Percentiles rank a stretch among this genome's conserved stretches.
phyloP scores from a whole-genome alignment of 2,113 vertebrate genomes.

The Gasterosteus nipponicus region DNA sequence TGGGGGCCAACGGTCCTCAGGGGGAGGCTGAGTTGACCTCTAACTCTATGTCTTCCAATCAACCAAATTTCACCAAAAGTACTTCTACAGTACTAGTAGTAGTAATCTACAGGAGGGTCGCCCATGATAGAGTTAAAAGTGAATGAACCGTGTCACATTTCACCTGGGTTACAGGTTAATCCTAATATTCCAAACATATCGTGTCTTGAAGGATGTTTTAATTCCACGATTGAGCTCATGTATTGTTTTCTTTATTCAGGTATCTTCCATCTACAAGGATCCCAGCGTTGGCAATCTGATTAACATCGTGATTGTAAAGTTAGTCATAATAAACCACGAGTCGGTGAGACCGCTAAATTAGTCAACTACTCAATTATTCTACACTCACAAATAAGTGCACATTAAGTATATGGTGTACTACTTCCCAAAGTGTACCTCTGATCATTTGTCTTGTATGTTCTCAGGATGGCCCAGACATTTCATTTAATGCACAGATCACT shows the following conservation, averaged over 20 bases:
- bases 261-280: constrained; percentile 98
- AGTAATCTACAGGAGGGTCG: constrained; percentile 10
- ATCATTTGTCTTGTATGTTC: constrained; percentile 3
- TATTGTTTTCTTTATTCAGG: constrained; percentile 79
- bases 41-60: constrained; percentile 71
- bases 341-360: constrained; percentile 82
- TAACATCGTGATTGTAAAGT: constrained; percentile 97
- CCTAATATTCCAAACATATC: neutral
- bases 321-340: constrained; percentile 95
- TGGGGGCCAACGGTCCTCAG: constrained; percentile 47
- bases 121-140: constrained; percentile 2
- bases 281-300: constrained; percentile 99
- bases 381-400: neutral
- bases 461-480: constrained; percentile 94
- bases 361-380: neutral
- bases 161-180: neutral
- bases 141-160: constrained; percentile 14
- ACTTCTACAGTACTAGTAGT: too few relatives aligned
- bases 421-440: constrained; percentile 18
- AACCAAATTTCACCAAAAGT: constrained; percentile 36
- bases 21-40: constrained; percentile 67
- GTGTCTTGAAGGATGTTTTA: neutral
- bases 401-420: neutral
- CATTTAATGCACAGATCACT: constrained; percentile 95
- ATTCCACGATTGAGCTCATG: constrained; percentile 2